Conservation (phyloP, 2,888 invertebrate species). For the Orgyia antiqua region DNA sequence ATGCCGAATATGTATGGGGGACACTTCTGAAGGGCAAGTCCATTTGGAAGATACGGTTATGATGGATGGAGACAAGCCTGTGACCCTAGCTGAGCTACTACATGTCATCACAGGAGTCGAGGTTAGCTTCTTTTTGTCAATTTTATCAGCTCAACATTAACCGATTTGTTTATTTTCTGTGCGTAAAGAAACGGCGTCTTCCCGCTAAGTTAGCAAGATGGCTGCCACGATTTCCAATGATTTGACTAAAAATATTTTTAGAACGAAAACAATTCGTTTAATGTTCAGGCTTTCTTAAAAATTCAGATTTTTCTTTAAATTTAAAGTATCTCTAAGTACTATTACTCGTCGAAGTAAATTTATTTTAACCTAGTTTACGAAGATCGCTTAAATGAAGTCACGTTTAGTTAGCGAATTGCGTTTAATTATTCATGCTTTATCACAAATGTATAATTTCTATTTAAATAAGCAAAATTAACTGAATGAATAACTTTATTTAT, state of each 20-base stretch:
- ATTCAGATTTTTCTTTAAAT: too few species aligned
- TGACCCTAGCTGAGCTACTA: conserved; percentile 60
- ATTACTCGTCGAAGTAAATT: too few species aligned
- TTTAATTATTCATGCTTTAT: too few species aligned
- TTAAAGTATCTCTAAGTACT: neutral
- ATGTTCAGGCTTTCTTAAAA: conserved; percentile 11
- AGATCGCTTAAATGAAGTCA: conserved; percentile 14
- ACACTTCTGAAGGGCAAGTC: conserved; percentile 65
- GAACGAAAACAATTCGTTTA: conserved; percentile 12
- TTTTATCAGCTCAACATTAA: conserved; percentile 21
- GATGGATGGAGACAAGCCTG: conserved; percentile 62
- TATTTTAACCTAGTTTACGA: conserved; percentile 28
- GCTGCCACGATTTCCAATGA: conserved; percentile 21
- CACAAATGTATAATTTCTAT: too few species aligned
- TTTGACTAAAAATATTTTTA: too few species aligned
- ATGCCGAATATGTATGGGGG: conserved; percentile 71
- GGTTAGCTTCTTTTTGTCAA: conserved; percentile 36
- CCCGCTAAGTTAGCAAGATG: conserved; percentile 51
- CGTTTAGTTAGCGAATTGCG: conserved; percentile 4
- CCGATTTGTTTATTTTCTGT: conserved; percentile 51
- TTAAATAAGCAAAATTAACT: too few species aligned
- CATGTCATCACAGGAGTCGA: conserved; percentile 63
- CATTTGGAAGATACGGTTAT: conserved; percentile 65
- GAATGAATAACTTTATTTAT: too few species aligned
- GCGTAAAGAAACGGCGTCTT: conserved; percentile 67